A percentile compares a stretch with the other conserved stretches of the same genome.
These are phyloP conservation scores for Mesocentrotus franciscanus DNA, from an alignment of 53 echinoderm and acorn worm species.

Conservation along the genomic window DNA sequence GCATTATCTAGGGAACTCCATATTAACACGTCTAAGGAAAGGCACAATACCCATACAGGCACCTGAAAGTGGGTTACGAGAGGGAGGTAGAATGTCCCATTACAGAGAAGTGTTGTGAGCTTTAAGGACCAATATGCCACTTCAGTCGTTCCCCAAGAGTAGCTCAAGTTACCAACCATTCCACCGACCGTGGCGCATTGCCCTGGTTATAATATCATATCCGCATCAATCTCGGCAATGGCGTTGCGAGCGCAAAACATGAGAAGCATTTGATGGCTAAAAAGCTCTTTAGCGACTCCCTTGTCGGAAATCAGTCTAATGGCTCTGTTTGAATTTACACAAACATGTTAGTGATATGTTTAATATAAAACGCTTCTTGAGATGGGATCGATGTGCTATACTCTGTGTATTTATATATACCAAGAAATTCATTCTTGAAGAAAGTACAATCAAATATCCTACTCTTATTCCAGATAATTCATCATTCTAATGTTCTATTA, in stretches of 20 bases:
- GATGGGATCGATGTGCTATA: neutral
- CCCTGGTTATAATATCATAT: slow-evolving; percentile 44
- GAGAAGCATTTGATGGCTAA: slow-evolving; percentile 41
- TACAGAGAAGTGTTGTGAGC: slow-evolving; percentile 49
- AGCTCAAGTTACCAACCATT: slow-evolving; percentile 7
- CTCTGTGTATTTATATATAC: neutral
- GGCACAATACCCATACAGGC: neutral
- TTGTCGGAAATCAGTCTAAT: slow-evolving; percentile 49
- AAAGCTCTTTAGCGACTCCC: slow-evolving; percentile 45
- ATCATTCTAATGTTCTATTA: neutral
- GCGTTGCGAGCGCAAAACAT: slow-evolving; percentile 30
- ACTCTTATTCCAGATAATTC: no score
- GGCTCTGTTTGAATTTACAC: slow-evolving; percentile 43
- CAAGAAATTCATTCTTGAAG: slow-evolving; percentile 6
- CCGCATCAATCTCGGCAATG: slow-evolving; percentile 40
- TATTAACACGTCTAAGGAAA: neutral
- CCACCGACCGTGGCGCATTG: slow-evolving; percentile 8
- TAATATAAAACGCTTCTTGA: neutral
- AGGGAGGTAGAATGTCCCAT: slow-evolving; percentile 35
- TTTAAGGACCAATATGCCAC: slow-evolving; percentile 44
- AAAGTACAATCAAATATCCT: neutral
- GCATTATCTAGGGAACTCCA: neutral
- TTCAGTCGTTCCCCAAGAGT: slow-evolving; percentile 40
- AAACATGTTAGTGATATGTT: slow-evolving; percentile 40
- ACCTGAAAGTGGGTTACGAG: slow-evolving; percentile 21